Evolutionary conservation across 2,888 invertebrate genomes (phyloP).

Genomic region (Drosophila diplacantha): DNA sequence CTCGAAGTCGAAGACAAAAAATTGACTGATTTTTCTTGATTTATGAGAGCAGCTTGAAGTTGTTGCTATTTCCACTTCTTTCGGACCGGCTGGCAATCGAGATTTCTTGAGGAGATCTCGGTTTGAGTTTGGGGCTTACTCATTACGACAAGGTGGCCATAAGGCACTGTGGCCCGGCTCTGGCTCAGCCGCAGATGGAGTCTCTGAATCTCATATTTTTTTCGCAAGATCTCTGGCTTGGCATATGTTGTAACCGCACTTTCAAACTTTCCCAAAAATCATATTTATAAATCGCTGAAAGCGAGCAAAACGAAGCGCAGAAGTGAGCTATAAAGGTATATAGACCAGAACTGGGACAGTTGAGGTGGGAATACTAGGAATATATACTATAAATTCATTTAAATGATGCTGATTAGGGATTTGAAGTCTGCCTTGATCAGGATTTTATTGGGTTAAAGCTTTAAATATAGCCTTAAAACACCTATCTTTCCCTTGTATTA

Average conservation of each 20-base stretch:
- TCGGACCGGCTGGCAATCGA: conserved; percentile 43
- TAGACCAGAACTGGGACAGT: conserved; percentile 17
- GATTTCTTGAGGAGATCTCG: conserved; percentile 41
- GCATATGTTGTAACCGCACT: conserved; percentile 60
- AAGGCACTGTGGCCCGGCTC: conserved; percentile 1
- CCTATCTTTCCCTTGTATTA: not conserved
- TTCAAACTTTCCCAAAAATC: conserved; percentile 63
- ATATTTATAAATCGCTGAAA: not conserved
- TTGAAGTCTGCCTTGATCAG: not conserved
- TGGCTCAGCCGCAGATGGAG: conserved; percentile 30
- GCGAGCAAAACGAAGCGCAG: conserved; percentile 11
- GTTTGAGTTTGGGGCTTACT: conserved; percentile 33
- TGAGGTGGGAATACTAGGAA: not conserved
- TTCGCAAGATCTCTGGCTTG: conserved; percentile 53
- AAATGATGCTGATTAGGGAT: not conserved
- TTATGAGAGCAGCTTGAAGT: conserved; percentile 58
- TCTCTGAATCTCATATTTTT: conserved; percentile 46
- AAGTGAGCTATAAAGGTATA: conserved; percentile 10
- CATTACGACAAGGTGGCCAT: conserved; percentile 35
- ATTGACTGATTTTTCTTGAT: conserved; percentile 71
- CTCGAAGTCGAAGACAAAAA: conserved; percentile 44
- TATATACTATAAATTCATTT: not conserved
- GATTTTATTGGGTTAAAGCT: too few relatives aligned
- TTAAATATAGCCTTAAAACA: too few relatives aligned
- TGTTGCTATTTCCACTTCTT: conserved; percentile 19